These are phyloP conservation scores for Aphidius gifuensis DNA, from an alignment of 1,140 invertebrate species.

Conservation along the genomic window DNA sequence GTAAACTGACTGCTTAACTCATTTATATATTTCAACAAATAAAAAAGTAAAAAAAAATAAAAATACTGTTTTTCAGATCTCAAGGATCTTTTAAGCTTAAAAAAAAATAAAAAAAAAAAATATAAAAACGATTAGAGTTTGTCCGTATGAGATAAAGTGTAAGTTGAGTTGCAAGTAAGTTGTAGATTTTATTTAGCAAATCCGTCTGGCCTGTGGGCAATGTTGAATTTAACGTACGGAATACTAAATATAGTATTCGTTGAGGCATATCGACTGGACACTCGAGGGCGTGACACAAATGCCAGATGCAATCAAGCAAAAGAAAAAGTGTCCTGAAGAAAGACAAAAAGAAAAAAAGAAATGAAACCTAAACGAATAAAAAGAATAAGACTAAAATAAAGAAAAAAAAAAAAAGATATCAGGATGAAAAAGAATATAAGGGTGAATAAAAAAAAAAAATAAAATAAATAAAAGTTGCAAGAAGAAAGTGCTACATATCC, in stretches of 20 bases:
- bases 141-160: background rate
- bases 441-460: background rate
- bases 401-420: too few species aligned
- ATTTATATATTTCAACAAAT: too few species aligned
- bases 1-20: too few species aligned
- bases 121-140: background rate
- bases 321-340: conserved; percentile 15
- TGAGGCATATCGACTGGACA: conserved; percentile 53
- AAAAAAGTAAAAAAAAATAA: too few species aligned
- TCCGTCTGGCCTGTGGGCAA: conserved; percentile 48
- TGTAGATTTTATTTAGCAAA: conserved; percentile 47
- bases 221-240: conserved; percentile 34
- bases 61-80: too few species aligned
- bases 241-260: conserved; percentile 52
- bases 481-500: too few species aligned
- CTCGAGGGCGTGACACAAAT: conserved; percentile 57
- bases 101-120: too few species aligned
- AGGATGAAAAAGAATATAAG: background rate
- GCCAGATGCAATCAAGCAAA: conserved; percentile 53
- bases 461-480: too few species aligned
- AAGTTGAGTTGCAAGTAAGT: background rate
- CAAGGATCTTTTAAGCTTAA: too few species aligned
- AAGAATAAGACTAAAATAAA: conserved; percentile 1
- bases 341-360: conserved; percentile 1
- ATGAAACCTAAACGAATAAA: conserved; percentile 15